These are phyloP conservation scores for Erinaceus europaeus DNA, from an alignment of 2,113 vertebrate genomes.

Conservation along the genomic window DNA sequence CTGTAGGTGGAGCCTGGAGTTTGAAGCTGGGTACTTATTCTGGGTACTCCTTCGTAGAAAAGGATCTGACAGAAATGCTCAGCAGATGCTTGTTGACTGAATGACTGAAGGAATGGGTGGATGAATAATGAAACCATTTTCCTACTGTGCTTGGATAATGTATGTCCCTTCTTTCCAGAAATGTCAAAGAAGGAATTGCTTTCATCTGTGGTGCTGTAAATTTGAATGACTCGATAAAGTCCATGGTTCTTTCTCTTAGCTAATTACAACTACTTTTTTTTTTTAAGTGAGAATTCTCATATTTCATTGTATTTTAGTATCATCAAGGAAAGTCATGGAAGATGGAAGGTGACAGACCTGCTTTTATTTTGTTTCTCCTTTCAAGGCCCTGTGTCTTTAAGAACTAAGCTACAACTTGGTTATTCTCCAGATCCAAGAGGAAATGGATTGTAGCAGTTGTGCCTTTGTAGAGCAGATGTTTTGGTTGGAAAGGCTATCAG, in stretches of 20 bases:
- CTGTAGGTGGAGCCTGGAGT: no score
- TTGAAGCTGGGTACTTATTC: no score
- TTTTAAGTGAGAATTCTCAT: not conserved
- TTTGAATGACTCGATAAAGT: not conserved
- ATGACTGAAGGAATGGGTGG: no score
- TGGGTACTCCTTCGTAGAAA: not conserved
- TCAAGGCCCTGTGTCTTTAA: constrained; percentile 80
- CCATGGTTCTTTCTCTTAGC: not conserved
- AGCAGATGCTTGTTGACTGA: no score
- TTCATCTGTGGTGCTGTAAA: not conserved
- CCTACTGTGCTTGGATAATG: not conserved
- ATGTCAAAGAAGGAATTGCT: not conserved
- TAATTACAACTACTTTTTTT: not conserved
- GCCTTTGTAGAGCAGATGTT: constrained; percentile 86
- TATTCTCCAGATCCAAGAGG: constrained; percentile 82
- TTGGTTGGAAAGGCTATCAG: constrained; percentile 85
- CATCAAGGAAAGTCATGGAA: constrained; percentile 5
- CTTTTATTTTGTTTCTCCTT: constrained; percentile 52
- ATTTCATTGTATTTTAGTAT: not conserved
- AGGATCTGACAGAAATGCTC: not conserved
- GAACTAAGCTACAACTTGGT: constrained; percentile 79
- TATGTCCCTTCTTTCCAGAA: not conserved
- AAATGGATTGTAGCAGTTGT: constrained; percentile 85
- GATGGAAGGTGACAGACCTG: not conserved
- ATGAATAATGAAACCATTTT: not conserved